These are phyloP conservation scores for Pygmarrhopalites habei DNA, from an alignment of 1,140 invertebrate species.

Conservation along the genomic window DNA sequence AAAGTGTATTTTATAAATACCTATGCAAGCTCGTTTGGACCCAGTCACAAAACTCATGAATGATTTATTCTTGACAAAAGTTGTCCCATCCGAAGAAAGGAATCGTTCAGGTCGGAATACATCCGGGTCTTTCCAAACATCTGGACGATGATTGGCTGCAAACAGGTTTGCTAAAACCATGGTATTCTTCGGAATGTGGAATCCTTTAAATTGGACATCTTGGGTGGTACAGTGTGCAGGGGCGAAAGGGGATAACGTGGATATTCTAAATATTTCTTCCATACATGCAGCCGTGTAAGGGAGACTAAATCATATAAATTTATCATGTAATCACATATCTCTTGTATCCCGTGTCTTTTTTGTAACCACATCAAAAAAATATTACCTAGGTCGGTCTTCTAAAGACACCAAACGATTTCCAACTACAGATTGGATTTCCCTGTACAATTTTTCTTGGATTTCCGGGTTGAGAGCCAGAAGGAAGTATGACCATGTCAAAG, in stretches of 20 bases:
- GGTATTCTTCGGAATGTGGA: background rate
- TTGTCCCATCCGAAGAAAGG: constrained; percentile 35
- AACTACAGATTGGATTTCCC: constrained; percentile 58
- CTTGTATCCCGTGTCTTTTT: background rate
- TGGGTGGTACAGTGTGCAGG: background rate
- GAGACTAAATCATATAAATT: constrained; percentile 1
- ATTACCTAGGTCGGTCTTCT: constrained; percentile 12
- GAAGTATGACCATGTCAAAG: constrained; percentile 62
- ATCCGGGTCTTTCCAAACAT: constrained; percentile 44
- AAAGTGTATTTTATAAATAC: too few relatives aligned
- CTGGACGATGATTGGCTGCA: constrained; percentile 42
- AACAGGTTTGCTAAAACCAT: background rate
- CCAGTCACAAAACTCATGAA: too few relatives aligned
- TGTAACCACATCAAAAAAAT: background rate
- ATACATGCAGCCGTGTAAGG: constrained; percentile 2
- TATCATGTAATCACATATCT: background rate
- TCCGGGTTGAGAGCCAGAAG: constrained; percentile 58
- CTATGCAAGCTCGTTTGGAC: too few relatives aligned
- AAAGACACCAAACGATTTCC: constrained; percentile 40
- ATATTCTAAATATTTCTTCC: background rate
- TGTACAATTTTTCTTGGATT: constrained; percentile 57
- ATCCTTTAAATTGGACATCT: background rate
- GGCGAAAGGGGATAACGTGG: background rate
- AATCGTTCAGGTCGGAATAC: constrained; percentile 47
- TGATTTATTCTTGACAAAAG: background rate